Evolutionary conservation across 1,140 invertebrate species (phyloP), one percentile per base, ranked within the genome.

Genomic region (Brachystomella parvula): DNA sequence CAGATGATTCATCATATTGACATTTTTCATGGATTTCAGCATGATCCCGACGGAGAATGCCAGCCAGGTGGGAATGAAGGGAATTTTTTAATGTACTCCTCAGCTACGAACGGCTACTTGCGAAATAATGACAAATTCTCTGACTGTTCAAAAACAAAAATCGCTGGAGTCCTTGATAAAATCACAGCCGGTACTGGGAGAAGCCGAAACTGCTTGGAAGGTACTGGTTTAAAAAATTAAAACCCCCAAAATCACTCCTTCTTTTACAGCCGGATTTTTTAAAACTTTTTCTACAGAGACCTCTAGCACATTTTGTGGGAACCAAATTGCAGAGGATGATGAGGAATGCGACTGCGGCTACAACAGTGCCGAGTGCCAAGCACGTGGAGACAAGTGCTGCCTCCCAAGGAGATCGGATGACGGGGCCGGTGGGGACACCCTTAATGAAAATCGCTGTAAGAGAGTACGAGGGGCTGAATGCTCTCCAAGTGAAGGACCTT

Each of bases 341-440:
- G 97, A 99, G 78, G 90, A 99, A 79, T 99, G 96, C 76, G 69
- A 99, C 79, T 99, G 96, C 77, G 96, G 97, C 28, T 99, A 96
- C 77, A 90, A 95, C 75, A 86, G 90, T 64, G 83, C 85, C 24
- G 96, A 99, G 76, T 98, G 96, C 79, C 84, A 84, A n/a, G n/a
- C n/a, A n/a, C n/a, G n/a, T n/a, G n/a, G n/a, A 65, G 93, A 98
- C 74, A 85, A 84, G 39, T 99, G 96, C 77, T 99, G 96, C 78
- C 93, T 94, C 78, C 94, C 95, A 3, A 81, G 90, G 21, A 79
- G 87, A 73, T 78, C 92, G 1, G 86, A 84, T 71, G 83, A 85
- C 24, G 78, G 82, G 63, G 89, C 91, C 71, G 81, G 80, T 49
- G 82, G 83, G 26, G 78, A 81, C 33, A 91, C 93, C 76, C 80